phyloP scores from a whole-genome alignment of 2,113 vertebrate genomes.

The Rhynchomys soricoides region DNA sequence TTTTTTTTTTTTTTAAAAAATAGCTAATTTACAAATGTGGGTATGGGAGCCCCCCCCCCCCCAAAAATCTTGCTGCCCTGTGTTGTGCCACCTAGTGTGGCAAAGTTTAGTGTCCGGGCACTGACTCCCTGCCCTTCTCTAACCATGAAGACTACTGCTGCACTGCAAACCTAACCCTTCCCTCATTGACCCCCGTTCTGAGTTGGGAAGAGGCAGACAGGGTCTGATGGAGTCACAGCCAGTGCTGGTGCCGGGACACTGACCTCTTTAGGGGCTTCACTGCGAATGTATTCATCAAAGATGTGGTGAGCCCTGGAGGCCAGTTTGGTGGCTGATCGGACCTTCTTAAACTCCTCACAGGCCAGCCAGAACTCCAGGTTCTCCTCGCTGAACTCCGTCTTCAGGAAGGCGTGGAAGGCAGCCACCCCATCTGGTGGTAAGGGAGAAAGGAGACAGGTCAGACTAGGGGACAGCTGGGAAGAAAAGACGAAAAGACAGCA shows the following conservation, averaged over 20 bases:
- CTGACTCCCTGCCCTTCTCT: not conserved
- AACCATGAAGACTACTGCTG: not conserved
- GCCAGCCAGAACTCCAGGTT: slow-evolving; percentile 98
- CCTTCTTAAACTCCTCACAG: slow-evolving; percentile 95
- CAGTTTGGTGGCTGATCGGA: slow-evolving; percentile 88
- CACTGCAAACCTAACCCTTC: not conserved
- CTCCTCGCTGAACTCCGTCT: slow-evolving; percentile 97
- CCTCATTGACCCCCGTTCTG: not conserved
- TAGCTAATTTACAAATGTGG: not conserved
- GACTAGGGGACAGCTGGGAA: not conserved
- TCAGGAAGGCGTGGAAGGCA: slow-evolving; percentile 94
- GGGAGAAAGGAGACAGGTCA: slow-evolving; percentile 46
- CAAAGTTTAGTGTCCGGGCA: not conserved
- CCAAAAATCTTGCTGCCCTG: too few relatives aligned
- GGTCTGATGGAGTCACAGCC: not conserved
- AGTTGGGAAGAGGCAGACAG: not conserved
- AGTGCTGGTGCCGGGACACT: not conserved
- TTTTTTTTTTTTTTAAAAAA: slow-evolving; percentile 5
- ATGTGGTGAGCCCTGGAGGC: slow-evolving; percentile 92
- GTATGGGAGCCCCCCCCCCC: too few relatives aligned
- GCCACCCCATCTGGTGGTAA: slow-evolving; percentile 90
- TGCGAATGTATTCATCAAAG: slow-evolving; percentile 94
- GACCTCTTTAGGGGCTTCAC: slow-evolving; percentile 94
- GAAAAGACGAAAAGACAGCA: slow-evolving; percentile 44
- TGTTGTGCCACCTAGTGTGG: not conserved